phyloP scores from a whole-genome alignment of 2,797 vertebrate species.

The Hozukius guyotensis region DNA sequence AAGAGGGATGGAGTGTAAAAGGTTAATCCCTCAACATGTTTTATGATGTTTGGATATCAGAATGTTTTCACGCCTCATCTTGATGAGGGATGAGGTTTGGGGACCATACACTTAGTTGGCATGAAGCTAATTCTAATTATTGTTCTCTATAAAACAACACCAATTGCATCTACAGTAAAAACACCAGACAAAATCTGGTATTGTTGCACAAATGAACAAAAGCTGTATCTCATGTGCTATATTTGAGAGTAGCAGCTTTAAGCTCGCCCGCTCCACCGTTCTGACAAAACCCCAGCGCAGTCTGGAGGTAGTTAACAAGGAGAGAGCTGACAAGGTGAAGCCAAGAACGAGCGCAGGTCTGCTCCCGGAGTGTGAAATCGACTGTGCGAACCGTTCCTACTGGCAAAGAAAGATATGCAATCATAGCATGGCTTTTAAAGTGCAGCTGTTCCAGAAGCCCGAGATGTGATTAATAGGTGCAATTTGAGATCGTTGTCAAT shows the following conservation, averaged over 20 bases:
- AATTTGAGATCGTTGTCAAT: slow-evolving; percentile 69
- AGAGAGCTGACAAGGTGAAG: slow-evolving; percentile 13
- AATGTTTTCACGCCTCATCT: no score
- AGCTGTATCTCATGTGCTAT: neutral
- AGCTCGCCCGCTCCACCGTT: neutral
- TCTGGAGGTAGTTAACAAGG: slow-evolving; percentile 22
- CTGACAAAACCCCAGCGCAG: neutral
- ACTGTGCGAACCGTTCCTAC: slow-evolving; percentile 8
- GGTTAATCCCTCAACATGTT: no score
- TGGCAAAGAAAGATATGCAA: slow-evolving; percentile 43
- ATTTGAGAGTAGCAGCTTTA: neutral
- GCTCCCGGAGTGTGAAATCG: slow-evolving; percentile 14
- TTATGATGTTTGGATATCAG: no score
- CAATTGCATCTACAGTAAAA: neutral
- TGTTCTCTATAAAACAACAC: neutral
- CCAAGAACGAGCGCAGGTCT: slow-evolving; percentile 18
- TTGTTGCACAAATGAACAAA: neutral
- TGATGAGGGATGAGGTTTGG: no score
- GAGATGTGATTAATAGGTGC: slow-evolving; percentile 68
- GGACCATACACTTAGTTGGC: no score
- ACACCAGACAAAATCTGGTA: neutral
- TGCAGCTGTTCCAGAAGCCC: slow-evolving; percentile 61
- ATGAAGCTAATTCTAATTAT: neutral
- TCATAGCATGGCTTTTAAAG: slow-evolving; percentile 51
- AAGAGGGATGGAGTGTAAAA: no score